Percentiles rank a stretch among this genome's conserved stretches.
These are phyloP conservation scores for Heliconius hermathena DNA, from an alignment of 1,140 invertebrate species.

Conservation along the genomic window DNA sequence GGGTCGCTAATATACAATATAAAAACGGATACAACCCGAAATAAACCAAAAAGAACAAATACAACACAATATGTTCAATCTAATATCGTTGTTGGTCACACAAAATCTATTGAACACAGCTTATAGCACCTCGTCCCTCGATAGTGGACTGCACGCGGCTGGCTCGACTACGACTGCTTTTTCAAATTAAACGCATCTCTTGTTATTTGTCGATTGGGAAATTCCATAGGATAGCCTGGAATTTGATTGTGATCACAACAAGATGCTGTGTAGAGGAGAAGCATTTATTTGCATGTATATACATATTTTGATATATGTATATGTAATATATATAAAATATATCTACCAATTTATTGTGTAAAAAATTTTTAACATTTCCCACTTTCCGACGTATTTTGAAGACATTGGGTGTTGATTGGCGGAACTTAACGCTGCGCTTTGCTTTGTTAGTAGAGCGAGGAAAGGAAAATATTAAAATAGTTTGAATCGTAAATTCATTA, in stretches of 20 bases:
- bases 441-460: too few species aligned
- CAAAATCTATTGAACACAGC: conserved; percentile 12
- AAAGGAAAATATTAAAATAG: too few species aligned
- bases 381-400: too few species aligned
- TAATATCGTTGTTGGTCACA: neutral
- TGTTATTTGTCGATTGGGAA: conserved; percentile 37
- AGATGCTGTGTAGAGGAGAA: neutral
- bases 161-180: conserved; percentile 14
- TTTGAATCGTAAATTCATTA: too few species aligned
- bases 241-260: conserved; percentile 27
- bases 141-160: conserved; percentile 32
- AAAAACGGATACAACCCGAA: neutral
- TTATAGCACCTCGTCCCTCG: conserved; percentile 31
- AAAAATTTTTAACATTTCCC: too few species aligned
- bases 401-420: too few species aligned
- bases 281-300: neutral
- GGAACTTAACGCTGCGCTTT: too few species aligned
- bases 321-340: neutral
- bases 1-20: too few species aligned
- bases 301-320: neutral
- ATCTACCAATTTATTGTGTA: neutral
- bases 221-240: conserved; percentile 34
- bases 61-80: neutral
- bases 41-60: neutral
- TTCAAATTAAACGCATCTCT: conserved; percentile 34